Percentiles rank a stretch among this genome's conserved stretches.
These are phyloP conservation scores for Drosophila aldrichi DNA, from an alignment of 2,888 invertebrate species.

Conservation along the genomic window DNA sequence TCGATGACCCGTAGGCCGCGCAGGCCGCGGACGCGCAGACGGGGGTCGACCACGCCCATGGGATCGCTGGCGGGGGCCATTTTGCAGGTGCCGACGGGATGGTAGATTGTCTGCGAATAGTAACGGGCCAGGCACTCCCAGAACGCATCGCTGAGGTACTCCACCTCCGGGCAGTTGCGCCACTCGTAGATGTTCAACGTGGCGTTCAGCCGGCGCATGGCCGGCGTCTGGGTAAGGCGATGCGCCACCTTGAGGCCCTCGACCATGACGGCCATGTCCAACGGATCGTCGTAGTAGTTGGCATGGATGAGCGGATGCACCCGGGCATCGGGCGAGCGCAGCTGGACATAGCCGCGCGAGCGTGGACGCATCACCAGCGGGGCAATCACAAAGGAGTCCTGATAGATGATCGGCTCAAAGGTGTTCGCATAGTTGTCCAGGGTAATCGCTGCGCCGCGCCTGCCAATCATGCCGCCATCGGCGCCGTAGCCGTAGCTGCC, in stretches of 20 bases:
- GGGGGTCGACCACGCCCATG: slow-evolving; percentile 89
- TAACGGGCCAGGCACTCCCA: slow-evolving; percentile 91
- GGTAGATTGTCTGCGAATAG: slow-evolving; percentile 92
- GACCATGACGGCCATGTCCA: slow-evolving; percentile 91
- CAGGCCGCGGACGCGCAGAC: slow-evolving; percentile 89
- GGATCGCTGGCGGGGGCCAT: slow-evolving; percentile 89
- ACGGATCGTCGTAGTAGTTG: slow-evolving; percentile 91
- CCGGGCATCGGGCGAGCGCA: slow-evolving; percentile 89
- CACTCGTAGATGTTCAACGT: slow-evolving; percentile 88
- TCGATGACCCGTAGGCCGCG: slow-evolving; percentile 91
- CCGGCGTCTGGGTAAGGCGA: slow-evolving; percentile 87
- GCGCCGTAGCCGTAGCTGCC: slow-evolving; percentile 91
- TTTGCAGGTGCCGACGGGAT: slow-evolving; percentile 92
- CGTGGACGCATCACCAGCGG: slow-evolving; percentile 91
- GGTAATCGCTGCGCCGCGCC: slow-evolving; percentile 89
- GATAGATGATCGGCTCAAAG: slow-evolving; percentile 90
- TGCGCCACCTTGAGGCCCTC: slow-evolving; percentile 91
- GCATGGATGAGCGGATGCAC: slow-evolving; percentile 94
- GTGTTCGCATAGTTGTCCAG: slow-evolving; percentile 89
- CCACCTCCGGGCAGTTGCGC: slow-evolving; percentile 88
- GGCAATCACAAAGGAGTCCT: slow-evolving; percentile 89
- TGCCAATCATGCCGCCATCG: slow-evolving; percentile 91
- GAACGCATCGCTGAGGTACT: slow-evolving; percentile 90
- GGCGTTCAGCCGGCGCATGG: slow-evolving; percentile 88
- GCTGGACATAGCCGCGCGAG: slow-evolving; percentile 89